These are phyloP conservation scores for Phania funesta DNA, from an alignment of 2,888 invertebrate genomes.

Conservation along the genomic window DNA sequence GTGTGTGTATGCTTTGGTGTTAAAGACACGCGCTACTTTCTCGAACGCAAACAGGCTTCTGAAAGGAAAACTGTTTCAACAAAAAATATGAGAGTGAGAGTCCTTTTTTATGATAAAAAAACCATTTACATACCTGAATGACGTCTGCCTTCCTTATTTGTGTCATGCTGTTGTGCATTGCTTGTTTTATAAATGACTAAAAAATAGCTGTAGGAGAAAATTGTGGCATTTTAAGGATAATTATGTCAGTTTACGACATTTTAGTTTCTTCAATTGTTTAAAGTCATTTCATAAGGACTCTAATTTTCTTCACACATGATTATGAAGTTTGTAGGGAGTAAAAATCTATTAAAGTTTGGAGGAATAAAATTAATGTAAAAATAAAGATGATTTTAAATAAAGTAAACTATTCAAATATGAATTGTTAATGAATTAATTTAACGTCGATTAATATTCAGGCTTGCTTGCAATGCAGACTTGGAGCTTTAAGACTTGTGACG, in stretches of 20 bases:
- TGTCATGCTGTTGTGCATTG: constrained; percentile 12
- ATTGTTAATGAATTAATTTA: too few species aligned
- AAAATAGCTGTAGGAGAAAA: constrained; percentile 1
- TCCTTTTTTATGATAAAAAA: constrained; percentile 2
- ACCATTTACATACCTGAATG: neutral
- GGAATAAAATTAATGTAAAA: too few species aligned
- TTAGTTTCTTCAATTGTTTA: constrained; percentile 10
- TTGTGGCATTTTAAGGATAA: constrained; percentile 22
- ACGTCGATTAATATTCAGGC: too few species aligned
- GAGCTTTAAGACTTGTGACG: too few species aligned
- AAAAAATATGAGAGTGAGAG: neutral
- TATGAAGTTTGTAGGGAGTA: too few species aligned
- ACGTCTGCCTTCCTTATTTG: neutral
- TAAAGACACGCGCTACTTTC: constrained; percentile 23
- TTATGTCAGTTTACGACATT: neutral
- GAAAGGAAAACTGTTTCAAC: constrained; percentile 15
- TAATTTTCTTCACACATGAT: too few species aligned
- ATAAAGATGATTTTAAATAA: too few species aligned
- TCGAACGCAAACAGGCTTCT: constrained; percentile 4
- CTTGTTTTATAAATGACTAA: constrained; percentile 5
- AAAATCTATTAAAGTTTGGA: too few species aligned
- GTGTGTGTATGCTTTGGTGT: neutral
- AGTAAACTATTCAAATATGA: too few species aligned
- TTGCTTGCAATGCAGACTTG: too few species aligned
- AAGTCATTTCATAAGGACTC: neutral